Percentiles rank a stretch among this genome's conserved stretches.
phyloP scores from a whole-genome alignment of 2,113 vertebrate species.

The Merops nubicus region DNA sequence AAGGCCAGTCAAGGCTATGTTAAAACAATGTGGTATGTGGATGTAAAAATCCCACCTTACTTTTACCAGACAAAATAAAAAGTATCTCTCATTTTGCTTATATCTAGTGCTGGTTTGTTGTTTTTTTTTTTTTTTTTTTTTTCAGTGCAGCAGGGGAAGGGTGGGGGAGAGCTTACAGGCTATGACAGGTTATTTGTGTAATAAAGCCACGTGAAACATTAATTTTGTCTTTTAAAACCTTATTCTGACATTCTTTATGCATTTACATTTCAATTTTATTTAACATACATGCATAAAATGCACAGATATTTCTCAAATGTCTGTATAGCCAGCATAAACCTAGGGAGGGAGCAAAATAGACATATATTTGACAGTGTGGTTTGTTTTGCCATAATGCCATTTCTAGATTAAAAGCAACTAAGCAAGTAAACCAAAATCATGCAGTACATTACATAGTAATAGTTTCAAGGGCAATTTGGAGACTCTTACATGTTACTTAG shows the following conservation, averaged over 20 bases:
- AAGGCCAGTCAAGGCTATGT: neutral
- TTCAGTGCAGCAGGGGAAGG: neutral
- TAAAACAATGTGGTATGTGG: neutral
- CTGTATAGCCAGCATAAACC: neutral
- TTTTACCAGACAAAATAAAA: neutral
- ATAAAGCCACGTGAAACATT: neutral
- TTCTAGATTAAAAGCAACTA: slow-evolving; percentile 1
- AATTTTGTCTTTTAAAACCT: neutral
- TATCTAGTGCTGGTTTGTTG: neutral
- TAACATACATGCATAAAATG: neutral
- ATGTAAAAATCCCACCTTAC: neutral
- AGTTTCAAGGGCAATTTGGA: neutral
- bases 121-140: too few relatives aligned
- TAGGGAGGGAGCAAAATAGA: neutral
- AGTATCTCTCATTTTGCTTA: neutral
- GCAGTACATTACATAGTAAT: neutral
- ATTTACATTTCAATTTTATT: neutral
- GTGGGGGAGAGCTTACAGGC: neutral
- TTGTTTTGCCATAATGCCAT: neutral
- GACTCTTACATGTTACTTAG: neutral
- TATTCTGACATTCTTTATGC: neutral
- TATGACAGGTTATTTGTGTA: neutral
- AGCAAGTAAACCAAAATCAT: neutral
- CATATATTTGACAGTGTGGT: neutral
- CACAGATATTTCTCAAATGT: neutral